Percentiles rank a stretch among this genome's conserved stretches.
Evolutionary conservation across 2,888 invertebrate species (phyloP).

Genomic region (Sepioteuthis lessoniana): DNA sequence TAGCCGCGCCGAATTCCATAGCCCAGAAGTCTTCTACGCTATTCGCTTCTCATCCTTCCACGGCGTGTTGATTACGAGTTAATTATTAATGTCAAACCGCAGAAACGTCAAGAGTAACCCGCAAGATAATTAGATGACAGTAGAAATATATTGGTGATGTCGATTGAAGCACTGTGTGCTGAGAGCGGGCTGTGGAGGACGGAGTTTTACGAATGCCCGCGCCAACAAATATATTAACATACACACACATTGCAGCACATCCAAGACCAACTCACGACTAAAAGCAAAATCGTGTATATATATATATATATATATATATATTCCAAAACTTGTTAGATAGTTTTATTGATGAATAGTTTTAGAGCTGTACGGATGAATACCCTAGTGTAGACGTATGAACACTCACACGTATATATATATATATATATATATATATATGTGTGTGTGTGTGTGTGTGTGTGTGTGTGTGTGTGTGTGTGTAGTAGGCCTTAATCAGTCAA

Average conservation of each 20-base stretch:
- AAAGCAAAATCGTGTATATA: background rate
- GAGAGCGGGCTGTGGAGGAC: background rate
- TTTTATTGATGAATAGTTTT: too few relatives aligned
- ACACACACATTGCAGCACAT: background rate
- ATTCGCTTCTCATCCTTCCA: too few relatives aligned
- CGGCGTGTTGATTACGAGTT: background rate
- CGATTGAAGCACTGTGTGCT: background rate
- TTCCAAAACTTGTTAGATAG: too few relatives aligned
- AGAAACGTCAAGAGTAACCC: background rate
- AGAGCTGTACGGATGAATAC: too few relatives aligned
- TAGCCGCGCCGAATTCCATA: too few relatives aligned
- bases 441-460: background rate
- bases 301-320: background rate
- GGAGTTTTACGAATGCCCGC: background rate
- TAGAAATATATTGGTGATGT: background rate
- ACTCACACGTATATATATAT: background rate
- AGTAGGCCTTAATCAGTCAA: too few relatives aligned
- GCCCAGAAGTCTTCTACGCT: too few relatives aligned
- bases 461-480: too few relatives aligned
- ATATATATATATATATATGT: background rate
- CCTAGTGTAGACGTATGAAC: background rate
- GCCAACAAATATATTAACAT: background rate
- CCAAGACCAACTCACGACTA: too few relatives aligned
- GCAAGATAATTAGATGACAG: constrained; percentile 20
- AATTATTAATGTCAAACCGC: constrained; percentile 21